Evolutionary conservation across 2,113 vertebrate species (phyloP).

Genomic region (Delphinus delphis): DNA sequence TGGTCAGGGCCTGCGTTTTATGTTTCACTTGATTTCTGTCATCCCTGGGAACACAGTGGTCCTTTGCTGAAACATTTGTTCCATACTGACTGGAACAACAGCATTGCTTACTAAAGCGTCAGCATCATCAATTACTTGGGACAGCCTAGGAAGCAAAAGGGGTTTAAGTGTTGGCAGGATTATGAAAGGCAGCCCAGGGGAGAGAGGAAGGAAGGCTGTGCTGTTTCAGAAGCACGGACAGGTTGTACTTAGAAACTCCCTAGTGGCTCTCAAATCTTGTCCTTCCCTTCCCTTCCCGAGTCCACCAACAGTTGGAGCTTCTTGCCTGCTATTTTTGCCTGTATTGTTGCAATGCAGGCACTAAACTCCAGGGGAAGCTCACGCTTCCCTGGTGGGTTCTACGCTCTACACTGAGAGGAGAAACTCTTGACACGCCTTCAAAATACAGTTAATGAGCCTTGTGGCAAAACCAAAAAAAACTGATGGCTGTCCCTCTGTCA

Average conservation of each 20-base stretch:
- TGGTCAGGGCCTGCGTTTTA: background rate
- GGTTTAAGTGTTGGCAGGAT: slow-evolving; percentile 54
- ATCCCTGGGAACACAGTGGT: background rate
- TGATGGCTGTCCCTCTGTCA: background rate
- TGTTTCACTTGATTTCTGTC: slow-evolving; percentile 16
- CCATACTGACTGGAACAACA: background rate
- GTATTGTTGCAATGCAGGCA: background rate
- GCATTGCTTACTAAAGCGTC: background rate
- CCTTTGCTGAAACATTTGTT: background rate
- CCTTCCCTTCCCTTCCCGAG: background rate
- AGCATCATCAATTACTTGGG: slow-evolving; percentile 31
- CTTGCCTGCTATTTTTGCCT: background rate
- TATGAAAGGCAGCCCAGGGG: background rate
- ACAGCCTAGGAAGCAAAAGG: slow-evolving; percentile 26
- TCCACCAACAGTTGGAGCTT: background rate
- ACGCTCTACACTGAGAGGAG: background rate
- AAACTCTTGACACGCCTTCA: background rate
- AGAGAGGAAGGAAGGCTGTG: background rate
- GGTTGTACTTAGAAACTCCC: background rate
- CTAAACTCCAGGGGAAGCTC: slow-evolving; percentile 27
- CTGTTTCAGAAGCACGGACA: background rate
- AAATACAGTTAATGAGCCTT: background rate
- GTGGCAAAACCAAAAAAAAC: background rate
- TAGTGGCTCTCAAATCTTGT: background rate
- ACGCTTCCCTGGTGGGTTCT: background rate